phyloP scores from a whole-genome alignment of 2,113 vertebrate species.

The Piaya cayana region DNA sequence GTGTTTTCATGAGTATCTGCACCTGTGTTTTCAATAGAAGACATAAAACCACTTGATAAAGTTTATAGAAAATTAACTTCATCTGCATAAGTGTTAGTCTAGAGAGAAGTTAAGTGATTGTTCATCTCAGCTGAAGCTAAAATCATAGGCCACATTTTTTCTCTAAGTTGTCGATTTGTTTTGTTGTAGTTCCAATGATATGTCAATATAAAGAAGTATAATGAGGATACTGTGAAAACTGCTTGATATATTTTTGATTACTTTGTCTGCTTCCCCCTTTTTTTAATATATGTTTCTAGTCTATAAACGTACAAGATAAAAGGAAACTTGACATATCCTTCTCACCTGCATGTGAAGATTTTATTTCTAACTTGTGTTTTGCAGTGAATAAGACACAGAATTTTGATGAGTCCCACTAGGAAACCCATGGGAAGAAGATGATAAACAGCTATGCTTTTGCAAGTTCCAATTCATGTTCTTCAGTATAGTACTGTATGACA shows the following conservation, averaged over 20 bases:
- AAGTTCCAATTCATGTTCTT: neutral
- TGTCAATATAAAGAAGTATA: neutral
- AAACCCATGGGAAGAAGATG: neutral
- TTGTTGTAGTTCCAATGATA: neutral
- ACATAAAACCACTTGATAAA: neutral
- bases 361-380: neutral
- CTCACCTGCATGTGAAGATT: neutral
- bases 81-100: neutral
- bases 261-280: neutral
- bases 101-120: neutral
- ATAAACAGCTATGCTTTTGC: neutral
- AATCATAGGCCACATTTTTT: neutral
- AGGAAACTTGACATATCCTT: neutral
- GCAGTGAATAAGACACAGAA: neutral
- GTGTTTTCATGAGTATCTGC: neutral
- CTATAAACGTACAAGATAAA: neutral
- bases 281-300: neutral
- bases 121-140: neutral
- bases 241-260: neutral
- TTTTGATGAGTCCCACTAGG: neutral
- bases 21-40: neutral
- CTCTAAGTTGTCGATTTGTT: neutral
- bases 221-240: neutral
- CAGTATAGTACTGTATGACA: neutral
- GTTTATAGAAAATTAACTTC: neutral